phyloP scores from a whole-genome alignment of 92 coral and sea anemone species.

The Heteractis magnifica region DNA sequence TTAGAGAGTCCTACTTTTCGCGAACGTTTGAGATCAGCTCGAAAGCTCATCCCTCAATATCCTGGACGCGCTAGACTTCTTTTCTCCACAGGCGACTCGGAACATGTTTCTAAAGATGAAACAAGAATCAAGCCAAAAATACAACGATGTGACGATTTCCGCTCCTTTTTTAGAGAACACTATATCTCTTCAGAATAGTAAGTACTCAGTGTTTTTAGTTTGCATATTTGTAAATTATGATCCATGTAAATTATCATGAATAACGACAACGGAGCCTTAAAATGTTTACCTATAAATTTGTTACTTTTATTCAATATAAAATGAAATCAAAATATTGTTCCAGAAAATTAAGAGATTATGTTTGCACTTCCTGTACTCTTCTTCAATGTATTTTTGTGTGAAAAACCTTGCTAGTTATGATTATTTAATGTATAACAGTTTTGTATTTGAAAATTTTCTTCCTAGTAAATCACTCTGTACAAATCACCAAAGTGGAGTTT shows the following conservation, averaged over 20 bases:
- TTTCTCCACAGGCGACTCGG: constrained; percentile 46
- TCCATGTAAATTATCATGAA: neutral
- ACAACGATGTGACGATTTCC: constrained; percentile 42
- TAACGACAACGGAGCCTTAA: neutral
- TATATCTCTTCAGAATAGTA: constrained; percentile 80
- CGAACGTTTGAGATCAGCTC: constrained; percentile 69
- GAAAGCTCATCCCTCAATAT: constrained; percentile 58
- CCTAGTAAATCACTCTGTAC: constrained; percentile 70
- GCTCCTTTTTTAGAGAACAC: constrained; percentile 71
- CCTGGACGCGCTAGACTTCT: constrained; percentile 52
- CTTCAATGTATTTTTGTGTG: neutral
- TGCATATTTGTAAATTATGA: neutral
- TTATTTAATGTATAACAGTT: neutral
- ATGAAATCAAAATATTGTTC: neutral
- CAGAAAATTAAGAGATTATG: neutral
- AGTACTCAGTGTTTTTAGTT: constrained; percentile 33
- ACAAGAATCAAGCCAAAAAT: constrained; percentile 29
- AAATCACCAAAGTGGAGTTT: constrained; percentile 87
- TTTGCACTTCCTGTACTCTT: neutral
- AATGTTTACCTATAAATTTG: no score
- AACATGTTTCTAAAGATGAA: constrained; percentile 34
- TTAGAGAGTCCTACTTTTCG: constrained; percentile 57
- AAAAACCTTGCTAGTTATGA: no score
- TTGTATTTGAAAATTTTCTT: neutral
- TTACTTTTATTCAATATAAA: neutral